Percentiles rank a stretch among this genome's conserved stretches.
Evolutionary conservation across 2,888 invertebrate species (phyloP).

Genomic region (Eilema griseolum): DNA sequence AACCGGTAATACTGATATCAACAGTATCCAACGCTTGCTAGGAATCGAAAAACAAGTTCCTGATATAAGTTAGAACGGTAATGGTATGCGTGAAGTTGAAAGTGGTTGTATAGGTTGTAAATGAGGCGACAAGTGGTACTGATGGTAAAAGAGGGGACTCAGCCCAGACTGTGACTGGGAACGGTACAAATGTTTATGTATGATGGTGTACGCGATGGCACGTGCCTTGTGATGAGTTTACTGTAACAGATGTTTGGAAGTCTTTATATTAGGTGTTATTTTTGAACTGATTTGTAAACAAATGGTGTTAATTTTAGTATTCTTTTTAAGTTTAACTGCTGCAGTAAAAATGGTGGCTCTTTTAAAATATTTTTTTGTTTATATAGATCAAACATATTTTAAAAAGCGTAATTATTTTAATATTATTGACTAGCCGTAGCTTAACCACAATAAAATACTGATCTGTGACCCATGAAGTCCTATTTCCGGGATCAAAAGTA

Average conservation of each 20-base stretch:
- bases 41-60: slow-evolving; percentile 37
- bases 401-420: background rate
- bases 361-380: background rate
- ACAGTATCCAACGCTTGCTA: slow-evolving; percentile 69
- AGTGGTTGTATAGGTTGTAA: slow-evolving; percentile 42
- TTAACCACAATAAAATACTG: background rate
- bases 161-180: slow-evolving; percentile 66
- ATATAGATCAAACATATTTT: background rate
- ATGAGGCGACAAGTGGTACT: slow-evolving; percentile 56
- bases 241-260: slow-evolving; percentile 69
- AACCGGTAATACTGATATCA: slow-evolving; percentile 43
- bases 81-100: slow-evolving; percentile 56
- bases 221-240: slow-evolving; percentile 76
- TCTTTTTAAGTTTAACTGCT: background rate
- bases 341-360: background rate
- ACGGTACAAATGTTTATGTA: slow-evolving; percentile 73
- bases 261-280: slow-evolving; percentile 57
- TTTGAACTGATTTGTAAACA: slow-evolving; percentile 34
- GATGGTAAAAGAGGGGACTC: slow-evolving; percentile 48
- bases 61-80: slow-evolving; percentile 40
- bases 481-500: background rate
- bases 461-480: background rate
- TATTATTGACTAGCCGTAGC: background rate
- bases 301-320: slow-evolving; percentile 35
- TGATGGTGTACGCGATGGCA: slow-evolving; percentile 63